phyloP scores from a whole-genome alignment of 2,113 vertebrate species.

The Ptilorrhoa leucosticta region DNA sequence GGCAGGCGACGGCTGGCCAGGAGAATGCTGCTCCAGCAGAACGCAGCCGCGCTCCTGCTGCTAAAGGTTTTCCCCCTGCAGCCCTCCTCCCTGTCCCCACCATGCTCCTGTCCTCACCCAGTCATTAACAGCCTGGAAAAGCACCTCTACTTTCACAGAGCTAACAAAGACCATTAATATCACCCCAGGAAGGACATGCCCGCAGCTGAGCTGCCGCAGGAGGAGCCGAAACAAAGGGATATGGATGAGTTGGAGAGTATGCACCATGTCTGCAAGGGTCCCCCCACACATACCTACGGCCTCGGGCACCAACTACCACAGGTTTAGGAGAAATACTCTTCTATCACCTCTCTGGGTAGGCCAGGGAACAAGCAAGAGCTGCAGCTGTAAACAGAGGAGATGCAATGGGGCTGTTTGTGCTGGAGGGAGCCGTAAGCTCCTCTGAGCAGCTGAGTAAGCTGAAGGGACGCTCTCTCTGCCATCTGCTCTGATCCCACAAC shows the following conservation, averaged over 20 bases:
- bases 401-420: constrained; percentile 67
- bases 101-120: not conserved
- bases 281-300: not conserved
- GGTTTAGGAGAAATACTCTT: constrained; percentile 29
- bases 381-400: constrained; percentile 59
- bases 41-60: fast-evolving
- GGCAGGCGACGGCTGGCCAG: not conserved
- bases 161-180: not conserved
- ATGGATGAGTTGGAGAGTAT: not conserved
- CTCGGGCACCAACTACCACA: not conserved
- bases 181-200: not conserved
- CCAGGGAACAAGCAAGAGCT: constrained; percentile 29
- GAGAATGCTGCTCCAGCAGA: not conserved
- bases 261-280: not conserved
- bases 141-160: not conserved
- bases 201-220: not conserved
- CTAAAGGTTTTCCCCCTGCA: not conserved
- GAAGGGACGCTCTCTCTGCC: constrained; percentile 77
- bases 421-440: constrained; percentile 73
- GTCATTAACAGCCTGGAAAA: not conserved
- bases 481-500: constrained; percentile 88
- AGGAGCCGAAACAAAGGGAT: not conserved
- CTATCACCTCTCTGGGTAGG: not conserved
- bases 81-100: not conserved
- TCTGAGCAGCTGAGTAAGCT: constrained; percentile 80